phyloP scores from a whole-genome alignment of 1,140 invertebrate species.

The Doryteuthis pealeii region DNA sequence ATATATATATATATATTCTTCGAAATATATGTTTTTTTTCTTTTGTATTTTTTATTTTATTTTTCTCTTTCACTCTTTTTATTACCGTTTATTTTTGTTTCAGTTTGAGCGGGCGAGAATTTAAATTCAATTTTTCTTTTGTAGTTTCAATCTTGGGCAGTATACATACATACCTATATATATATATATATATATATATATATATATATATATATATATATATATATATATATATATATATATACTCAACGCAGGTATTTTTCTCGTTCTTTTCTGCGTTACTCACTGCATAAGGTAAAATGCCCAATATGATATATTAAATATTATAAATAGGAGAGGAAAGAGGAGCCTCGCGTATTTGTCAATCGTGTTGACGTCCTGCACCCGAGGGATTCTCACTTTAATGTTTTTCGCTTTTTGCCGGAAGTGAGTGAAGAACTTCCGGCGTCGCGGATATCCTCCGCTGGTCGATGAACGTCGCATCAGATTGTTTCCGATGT shows the following conservation, averaged over 20 bases:
- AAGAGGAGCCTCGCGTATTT: constrained; percentile 93
- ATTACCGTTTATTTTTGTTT: too few relatives aligned
- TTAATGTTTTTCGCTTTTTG: constrained; percentile 50
- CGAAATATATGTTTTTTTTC: too few relatives aligned
- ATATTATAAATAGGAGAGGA: constrained; percentile 89
- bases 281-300: constrained; percentile 71
- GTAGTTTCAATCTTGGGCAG: too few relatives aligned
- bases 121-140: too few relatives aligned
- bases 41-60: too few relatives aligned
- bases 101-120: too few relatives aligned
- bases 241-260: not conserved
- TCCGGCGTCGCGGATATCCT: constrained; percentile 31
- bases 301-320: constrained; percentile 92
- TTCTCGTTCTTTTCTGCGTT: too few relatives aligned
- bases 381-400: constrained; percentile 80
- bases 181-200: too few relatives aligned
- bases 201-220: too few relatives aligned
- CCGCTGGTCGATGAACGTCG: constrained; percentile 37
- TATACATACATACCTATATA: not conserved
- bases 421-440: constrained; percentile 50
- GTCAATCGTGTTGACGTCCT: constrained; percentile 96
- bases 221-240: too few relatives aligned
- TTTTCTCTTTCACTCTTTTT: too few relatives aligned
- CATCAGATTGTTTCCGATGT: constrained; percentile 36
- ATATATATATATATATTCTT: too few relatives aligned